Evolutionary conservation across 2,888 invertebrate genomes (phyloP).

Genomic region (Ectemnius lituratus): DNA sequence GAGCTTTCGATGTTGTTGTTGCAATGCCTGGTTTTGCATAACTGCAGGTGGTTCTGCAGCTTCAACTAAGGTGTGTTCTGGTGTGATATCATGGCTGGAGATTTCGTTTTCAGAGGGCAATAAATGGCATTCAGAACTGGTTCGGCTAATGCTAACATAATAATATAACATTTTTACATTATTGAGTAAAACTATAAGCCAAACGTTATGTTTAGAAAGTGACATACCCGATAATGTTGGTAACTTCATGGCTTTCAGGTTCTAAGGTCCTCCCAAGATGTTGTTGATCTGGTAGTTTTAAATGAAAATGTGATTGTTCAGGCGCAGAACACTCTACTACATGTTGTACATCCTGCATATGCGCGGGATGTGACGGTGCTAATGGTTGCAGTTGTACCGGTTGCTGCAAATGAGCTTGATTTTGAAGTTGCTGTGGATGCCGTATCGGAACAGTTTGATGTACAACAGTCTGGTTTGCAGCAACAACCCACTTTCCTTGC

Average conservation of each 20-base stretch:
- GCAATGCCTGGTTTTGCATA: constrained; percentile 61
- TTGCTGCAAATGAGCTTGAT: constrained; percentile 40
- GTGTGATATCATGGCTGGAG: constrained; percentile 74
- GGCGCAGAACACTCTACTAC: constrained; percentile 33
- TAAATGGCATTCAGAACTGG: constrained; percentile 72
- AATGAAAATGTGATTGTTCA: constrained; percentile 66
- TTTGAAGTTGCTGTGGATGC: constrained; percentile 55
- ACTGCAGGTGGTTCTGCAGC: constrained; percentile 61
- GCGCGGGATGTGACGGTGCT: background rate
- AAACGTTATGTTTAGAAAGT: constrained; percentile 9
- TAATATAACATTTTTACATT: background rate
- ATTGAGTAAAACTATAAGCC: background rate
- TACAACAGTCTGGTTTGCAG: constrained; percentile 43
- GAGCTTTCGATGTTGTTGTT: constrained; percentile 69
- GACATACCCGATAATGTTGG: constrained; percentile 66
- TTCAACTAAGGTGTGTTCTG: constrained; percentile 74
- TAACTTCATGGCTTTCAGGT: constrained; percentile 59
- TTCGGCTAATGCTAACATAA: constrained; percentile 58
- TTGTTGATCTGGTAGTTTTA: constrained; percentile 67
- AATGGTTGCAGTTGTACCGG: constrained; percentile 26
- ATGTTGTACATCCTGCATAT: constrained; percentile 46
- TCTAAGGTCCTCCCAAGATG: constrained; percentile 53
- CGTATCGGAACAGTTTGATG: constrained; percentile 60
- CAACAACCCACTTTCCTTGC: constrained; percentile 55
- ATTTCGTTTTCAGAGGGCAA: constrained; percentile 71